These are phyloP conservation scores for Coenobita brevimanus DNA, from an alignment of 1,140 invertebrate genomes.

Conservation along the genomic window DNA sequence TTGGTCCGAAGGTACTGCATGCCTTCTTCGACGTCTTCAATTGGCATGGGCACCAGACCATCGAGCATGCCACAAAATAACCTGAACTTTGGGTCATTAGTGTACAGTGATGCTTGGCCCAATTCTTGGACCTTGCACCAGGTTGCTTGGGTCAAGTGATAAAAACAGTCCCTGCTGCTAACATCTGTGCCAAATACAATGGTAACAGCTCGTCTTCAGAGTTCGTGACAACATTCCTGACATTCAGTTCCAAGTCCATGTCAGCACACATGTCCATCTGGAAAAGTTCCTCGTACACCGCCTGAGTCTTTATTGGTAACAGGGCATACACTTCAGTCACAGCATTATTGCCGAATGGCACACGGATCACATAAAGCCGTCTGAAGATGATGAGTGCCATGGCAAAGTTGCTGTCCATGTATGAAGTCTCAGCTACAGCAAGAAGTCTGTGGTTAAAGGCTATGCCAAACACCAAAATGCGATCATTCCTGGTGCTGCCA, in stretches of 20 bases:
- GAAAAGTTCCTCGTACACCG: conserved; percentile 14
- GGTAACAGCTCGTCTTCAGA: conserved; percentile 29
- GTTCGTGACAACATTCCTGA: too few relatives aligned
- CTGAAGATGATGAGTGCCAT: conserved; percentile 59
- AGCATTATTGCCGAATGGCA: conserved; percentile 54
- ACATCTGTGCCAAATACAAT: neutral
- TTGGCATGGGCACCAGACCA: too few relatives aligned
- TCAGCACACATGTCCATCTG: neutral
- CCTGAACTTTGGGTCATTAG: too few relatives aligned
- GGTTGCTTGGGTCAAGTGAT: too few relatives aligned
- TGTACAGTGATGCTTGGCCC: too few relatives aligned
- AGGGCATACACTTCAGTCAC: too few relatives aligned
- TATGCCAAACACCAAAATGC: conserved; percentile 58
- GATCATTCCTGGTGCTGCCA: conserved; percentile 47
- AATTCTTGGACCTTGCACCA: neutral
- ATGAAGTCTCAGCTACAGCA: conserved; percentile 49
- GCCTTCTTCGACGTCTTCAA: too few relatives aligned
- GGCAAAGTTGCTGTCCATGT: conserved; percentile 64
- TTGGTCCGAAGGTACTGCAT: neutral
- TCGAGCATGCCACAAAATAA: too few relatives aligned
- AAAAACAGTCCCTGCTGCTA: conserved; percentile 21
- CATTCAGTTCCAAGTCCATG: neutral
- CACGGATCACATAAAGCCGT: too few relatives aligned
- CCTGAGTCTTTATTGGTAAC: conserved; percentile 65
- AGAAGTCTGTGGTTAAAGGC: conserved; percentile 32